These are phyloP conservation scores for Phoronis australis DNA, from an alignment of 2,888 invertebrate species.

Conservation along the genomic window DNA sequence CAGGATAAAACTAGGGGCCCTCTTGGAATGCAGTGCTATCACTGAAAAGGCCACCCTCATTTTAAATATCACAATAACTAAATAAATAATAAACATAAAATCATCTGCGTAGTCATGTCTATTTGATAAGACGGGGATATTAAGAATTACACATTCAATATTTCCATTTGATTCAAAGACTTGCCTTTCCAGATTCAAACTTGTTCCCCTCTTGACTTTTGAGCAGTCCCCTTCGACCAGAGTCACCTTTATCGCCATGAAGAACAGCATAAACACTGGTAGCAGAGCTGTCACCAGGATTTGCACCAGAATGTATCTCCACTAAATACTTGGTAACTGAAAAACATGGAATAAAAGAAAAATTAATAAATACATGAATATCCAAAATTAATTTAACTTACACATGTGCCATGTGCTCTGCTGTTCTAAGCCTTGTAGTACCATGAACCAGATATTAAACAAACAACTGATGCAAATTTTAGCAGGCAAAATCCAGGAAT, in stretches of 20 bases:
- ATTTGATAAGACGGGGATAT: too few species aligned
- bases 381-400: neutral
- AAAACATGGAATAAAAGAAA: constrained; percentile 4
- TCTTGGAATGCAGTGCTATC: too few species aligned
- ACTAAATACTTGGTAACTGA: constrained; percentile 34
- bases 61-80: too few species aligned
- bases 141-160: neutral
- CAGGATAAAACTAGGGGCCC: too few species aligned
- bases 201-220: constrained; percentile 25
- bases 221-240: constrained; percentile 30
- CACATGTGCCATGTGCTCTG: too few species aligned
- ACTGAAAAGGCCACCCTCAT: too few species aligned
- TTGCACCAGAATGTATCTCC: constrained; percentile 29
- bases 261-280: constrained; percentile 32
- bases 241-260: constrained; percentile 34
- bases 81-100: too few species aligned
- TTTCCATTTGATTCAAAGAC: neutral
- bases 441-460: too few species aligned
- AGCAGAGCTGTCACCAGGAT: constrained; percentile 30
- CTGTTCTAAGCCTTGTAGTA: neutral
- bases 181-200: constrained; percentile 36
- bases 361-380: neutral
- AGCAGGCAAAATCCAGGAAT: too few species aligned
- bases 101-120: too few species aligned
- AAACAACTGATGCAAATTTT: too few species aligned